These are phyloP conservation scores for Propithecus deckenii DNA, from an alignment of 2,797 vertebrate species.

Conservation along the genomic window DNA sequence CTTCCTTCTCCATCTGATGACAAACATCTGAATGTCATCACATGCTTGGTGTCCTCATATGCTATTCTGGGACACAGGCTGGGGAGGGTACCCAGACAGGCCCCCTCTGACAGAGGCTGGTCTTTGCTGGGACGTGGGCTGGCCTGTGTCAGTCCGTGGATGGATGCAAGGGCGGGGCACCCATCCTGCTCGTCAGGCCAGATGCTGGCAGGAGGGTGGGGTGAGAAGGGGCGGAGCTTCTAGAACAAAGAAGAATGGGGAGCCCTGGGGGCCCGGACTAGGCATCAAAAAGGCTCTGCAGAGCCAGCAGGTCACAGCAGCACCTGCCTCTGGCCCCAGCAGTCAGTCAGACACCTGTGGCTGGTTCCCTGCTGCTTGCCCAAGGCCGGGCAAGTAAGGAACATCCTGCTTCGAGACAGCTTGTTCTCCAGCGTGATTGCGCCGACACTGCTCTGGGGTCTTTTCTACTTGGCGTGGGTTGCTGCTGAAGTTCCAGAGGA, in stretches of 20 bases:
- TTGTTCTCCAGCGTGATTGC: slow-evolving; percentile 71
- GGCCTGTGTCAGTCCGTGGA: neutral
- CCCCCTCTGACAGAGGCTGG: neutral
- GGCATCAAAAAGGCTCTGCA: slow-evolving; percentile 75
- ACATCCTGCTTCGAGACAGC: neutral
- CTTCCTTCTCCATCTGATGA: neutral
- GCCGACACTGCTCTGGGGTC: slow-evolving; percentile 50
- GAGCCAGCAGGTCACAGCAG: neutral
- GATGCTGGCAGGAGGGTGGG: slow-evolving; percentile 65
- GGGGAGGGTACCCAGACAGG: slow-evolving; percentile 20
- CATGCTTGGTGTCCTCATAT: neutral
- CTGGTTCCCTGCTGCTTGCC: slow-evolving; percentile 18
- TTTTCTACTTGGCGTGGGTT: slow-evolving; percentile 62
- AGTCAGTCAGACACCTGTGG: rapidly evolving
- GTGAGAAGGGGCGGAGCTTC: slow-evolving; percentile 47
- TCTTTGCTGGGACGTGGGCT: slow-evolving; percentile 26
- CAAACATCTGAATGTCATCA: neutral
- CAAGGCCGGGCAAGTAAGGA: neutral
- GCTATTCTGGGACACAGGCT: slow-evolving; percentile 35
- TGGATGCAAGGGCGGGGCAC: slow-evolving; percentile 69
- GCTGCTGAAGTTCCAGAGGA: slow-evolving; percentile 44
- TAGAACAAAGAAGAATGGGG: slow-evolving; percentile 73
- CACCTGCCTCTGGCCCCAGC: neutral
- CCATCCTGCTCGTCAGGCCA: slow-evolving; percentile 65
- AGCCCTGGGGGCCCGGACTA: slow-evolving; percentile 53